Evolutionary conservation across 2,888 invertebrate genomes (phyloP), one percentile per base, ranked within the genome.

Genomic region (Molorchus minor): DNA sequence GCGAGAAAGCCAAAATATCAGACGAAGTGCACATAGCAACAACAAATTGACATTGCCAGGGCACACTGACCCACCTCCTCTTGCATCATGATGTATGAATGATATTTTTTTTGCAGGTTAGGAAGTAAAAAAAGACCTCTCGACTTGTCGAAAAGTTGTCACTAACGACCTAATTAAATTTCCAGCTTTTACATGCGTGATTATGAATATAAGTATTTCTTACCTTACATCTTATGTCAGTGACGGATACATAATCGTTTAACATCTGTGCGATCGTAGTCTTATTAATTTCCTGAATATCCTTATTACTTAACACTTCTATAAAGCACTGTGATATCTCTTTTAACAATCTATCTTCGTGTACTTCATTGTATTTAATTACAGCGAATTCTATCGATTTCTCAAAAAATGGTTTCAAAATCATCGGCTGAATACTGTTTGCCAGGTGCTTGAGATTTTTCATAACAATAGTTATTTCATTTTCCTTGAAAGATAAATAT

Each of bases 231-330:
- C 53, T 51, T n/a, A 55, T 35, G 47, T 64, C 64, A 5, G 56
- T 62, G 15, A 61, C 36, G 25, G 61, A 62, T 19, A 71, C 53
- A 45, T 63, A 60, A 17, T 68, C 67, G 4, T 67, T 65, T 30
- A 79, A 56, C 51, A 75, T 70, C 61, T 77, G 67, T 19, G 71
- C 72, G 25, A 79, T 70, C 4, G 71, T 71, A 13, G 82, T 83
- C 68, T 86, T 83, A 66, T 88, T 88, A 0, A 85, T 85, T 38
- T 88, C 87, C 55, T 86, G 86, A 56, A 87, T 84, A 62, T 80
- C 80, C 8, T 83, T 81, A 58, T 82, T 78, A 25, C 81, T 81
- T 62, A 89, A 73, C 43, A 84, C 81, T 10, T 71, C 73, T 44
- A 79, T 80, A 19, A 86, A 74, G 58, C 67, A 44, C 10, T 58